These are phyloP conservation scores for Cantharis rustica DNA, from an alignment of 2,888 invertebrate genomes.

Conservation along the genomic window DNA sequence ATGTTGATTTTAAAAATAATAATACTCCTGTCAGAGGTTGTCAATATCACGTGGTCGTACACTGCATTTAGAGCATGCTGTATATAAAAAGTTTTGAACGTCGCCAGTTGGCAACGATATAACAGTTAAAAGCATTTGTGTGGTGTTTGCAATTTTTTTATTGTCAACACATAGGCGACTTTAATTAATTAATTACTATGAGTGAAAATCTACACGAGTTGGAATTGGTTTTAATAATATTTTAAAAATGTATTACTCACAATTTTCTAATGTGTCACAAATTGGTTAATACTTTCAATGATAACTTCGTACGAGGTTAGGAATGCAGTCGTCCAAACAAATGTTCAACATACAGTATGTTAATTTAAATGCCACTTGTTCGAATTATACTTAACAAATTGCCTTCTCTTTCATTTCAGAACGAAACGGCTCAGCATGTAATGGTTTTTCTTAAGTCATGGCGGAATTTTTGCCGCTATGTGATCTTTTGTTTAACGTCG, in stretches of 20 bases:
- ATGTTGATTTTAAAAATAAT: background rate
- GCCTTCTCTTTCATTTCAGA: background rate
- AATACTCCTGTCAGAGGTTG: background rate
- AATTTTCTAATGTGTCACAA: background rate
- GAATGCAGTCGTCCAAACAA: background rate
- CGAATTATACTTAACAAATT: background rate
- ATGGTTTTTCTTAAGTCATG: constrained; percentile 56
- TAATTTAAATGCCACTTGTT: background rate
- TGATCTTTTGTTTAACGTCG: constrained; percentile 90
- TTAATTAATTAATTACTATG: background rate
- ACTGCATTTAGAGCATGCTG: background rate
- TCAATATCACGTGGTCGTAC: background rate
- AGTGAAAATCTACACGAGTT: background rate
- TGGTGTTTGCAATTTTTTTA: background rate
- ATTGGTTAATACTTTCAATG: background rate
- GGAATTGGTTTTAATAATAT: background rate
- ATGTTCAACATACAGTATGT: background rate
- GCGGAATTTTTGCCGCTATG: constrained; percentile 89
- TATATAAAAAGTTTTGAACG: background rate
- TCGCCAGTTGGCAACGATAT: background rate
- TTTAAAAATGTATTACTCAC: background rate
- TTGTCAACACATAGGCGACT: background rate
- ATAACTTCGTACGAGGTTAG: background rate
- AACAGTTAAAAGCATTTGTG: background rate
- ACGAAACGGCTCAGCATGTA: constrained; percentile 45